These are phyloP conservation scores for Rhyacophila brunnea DNA, from an alignment of 1,140 invertebrate genomes.

Conservation along the genomic window DNA sequence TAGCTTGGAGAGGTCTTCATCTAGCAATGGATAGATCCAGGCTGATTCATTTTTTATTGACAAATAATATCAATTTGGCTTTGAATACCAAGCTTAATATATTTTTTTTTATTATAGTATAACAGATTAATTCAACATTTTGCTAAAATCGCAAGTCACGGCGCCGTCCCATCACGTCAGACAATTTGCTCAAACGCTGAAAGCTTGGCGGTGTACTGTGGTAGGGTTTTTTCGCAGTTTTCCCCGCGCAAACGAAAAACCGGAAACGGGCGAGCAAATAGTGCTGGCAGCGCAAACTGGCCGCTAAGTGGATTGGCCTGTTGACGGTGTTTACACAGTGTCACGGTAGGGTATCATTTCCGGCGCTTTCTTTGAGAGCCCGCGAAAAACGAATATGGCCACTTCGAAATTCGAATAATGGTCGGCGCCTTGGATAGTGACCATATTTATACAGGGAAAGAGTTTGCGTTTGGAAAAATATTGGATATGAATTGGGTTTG, in stretches of 20 bases:
- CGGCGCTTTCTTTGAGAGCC: background rate
- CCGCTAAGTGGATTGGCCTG: conserved; percentile 27
- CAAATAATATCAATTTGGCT: too few species aligned
- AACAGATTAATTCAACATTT: background rate
- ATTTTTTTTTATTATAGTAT: too few species aligned
- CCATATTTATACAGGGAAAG: too few species aligned
- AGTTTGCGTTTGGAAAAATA: too few species aligned
- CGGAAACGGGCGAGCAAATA: conserved; percentile 19
- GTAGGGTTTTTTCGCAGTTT: background rate
- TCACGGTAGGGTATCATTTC: conserved; percentile 16
- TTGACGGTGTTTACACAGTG: conserved; percentile 16
- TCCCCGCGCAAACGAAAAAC: conserved; percentile 1
- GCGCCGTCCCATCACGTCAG: background rate
- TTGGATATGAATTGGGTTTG: too few species aligned
- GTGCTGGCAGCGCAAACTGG: conserved; percentile 12
- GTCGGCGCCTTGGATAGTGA: too few species aligned
- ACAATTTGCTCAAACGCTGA: background rate
- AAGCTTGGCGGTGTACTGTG: background rate
- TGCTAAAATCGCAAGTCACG: background rate
- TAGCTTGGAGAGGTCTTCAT: too few species aligned
- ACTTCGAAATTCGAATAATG: too few species aligned
- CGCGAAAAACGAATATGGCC: background rate
- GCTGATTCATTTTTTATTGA: too few species aligned
- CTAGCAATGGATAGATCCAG: too few species aligned
- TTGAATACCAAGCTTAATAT: too few species aligned